A percentile compares a stretch with the other conserved stretches of the same genome.
Conservation (phyloP, 1,140 invertebrate genomes). For the Drosophila tristis region DNA sequence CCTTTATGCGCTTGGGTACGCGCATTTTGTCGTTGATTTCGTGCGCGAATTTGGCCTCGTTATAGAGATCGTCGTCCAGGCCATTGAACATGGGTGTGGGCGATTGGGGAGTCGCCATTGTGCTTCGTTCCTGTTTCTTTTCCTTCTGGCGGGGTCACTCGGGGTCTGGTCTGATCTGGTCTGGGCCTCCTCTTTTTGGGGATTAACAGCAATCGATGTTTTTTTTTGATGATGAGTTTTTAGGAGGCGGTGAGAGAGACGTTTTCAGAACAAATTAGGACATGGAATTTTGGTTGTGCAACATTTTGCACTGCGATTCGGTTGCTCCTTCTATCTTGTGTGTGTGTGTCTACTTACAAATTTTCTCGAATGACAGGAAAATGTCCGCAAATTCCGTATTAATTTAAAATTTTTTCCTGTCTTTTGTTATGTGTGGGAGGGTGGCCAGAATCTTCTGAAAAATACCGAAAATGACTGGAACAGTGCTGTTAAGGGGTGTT, state of each 20-base stretch:
- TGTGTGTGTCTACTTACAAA: conserved; percentile 59
- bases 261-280: conserved; percentile 69
- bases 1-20: conserved; percentile 91
- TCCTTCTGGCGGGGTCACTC: neutral
- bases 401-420: conserved; percentile 59
- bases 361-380: conserved; percentile 62
- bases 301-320: conserved; percentile 44
- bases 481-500: conserved; percentile 9
- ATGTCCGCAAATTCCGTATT: conserved; percentile 35
- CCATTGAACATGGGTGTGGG: conserved; percentile 87
- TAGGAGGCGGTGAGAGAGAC: conserved; percentile 65
- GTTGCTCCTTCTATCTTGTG: conserved; percentile 14
- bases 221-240: conserved; percentile 8
- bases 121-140: conserved; percentile 5
- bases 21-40: conserved; percentile 92
- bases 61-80: conserved; percentile 87
- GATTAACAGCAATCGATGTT: conserved; percentile 15
- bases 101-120: conserved; percentile 86
- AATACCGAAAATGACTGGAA: conserved; percentile 27
- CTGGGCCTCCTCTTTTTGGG: neutral
- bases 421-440: conserved; percentile 71
- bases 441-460: conserved; percentile 11
- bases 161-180: conserved; percentile 1
- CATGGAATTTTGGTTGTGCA: conserved; percentile 59
- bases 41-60: conserved; percentile 89